A percentile compares a stretch with the other conserved stretches of the same genome.
Conservation (phyloP, 2,888 invertebrate genomes). For the Itoplectis maculator region DNA sequence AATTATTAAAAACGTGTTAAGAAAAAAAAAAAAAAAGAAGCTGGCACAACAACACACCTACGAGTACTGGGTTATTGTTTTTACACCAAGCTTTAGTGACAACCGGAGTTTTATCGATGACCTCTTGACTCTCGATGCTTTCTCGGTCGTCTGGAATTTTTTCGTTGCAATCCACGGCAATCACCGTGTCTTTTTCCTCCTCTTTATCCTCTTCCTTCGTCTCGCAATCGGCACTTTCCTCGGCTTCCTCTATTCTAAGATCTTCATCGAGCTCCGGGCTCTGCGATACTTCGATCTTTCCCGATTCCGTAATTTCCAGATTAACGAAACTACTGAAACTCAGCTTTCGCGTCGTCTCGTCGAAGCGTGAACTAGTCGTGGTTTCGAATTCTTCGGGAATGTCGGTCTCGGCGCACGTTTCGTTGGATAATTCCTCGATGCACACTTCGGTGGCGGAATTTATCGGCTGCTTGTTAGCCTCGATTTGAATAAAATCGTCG, state of each 20-base stretch:
- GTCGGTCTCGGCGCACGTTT: conserved; percentile 27
- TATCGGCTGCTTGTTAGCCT: background rate
- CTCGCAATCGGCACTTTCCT: conserved; percentile 39
- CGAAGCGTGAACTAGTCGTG: background rate
- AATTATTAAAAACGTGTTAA: background rate
- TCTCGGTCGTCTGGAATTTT: conserved; percentile 27
- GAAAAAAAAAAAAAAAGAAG: conserved; percentile 31
- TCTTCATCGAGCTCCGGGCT: background rate
- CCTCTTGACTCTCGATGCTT: conserved; percentile 16
- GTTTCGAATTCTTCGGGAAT: conserved; percentile 27
- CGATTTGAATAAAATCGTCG: conserved; percentile 43
- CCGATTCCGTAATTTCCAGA: conserved; percentile 52
- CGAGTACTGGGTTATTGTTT: conserved; percentile 64
- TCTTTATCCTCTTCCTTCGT: conserved; percentile 19
- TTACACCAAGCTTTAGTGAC: conserved; percentile 67
- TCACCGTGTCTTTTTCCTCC: conserved; percentile 7
- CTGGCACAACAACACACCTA: conserved; percentile 71
- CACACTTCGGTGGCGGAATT: conserved; percentile 11
- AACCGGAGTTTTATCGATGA: conserved; percentile 40
- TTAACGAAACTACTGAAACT: conserved; percentile 55
- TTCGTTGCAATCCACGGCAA: conserved; percentile 15
- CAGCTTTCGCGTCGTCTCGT: conserved; percentile 47
- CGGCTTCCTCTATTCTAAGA: conserved; percentile 63
- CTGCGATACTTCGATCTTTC: conserved; percentile 21
- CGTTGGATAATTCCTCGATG: conserved; percentile 48